Conservation (phyloP, 1,140 invertebrate species). For the Aphaenogaster floridana region DNA sequence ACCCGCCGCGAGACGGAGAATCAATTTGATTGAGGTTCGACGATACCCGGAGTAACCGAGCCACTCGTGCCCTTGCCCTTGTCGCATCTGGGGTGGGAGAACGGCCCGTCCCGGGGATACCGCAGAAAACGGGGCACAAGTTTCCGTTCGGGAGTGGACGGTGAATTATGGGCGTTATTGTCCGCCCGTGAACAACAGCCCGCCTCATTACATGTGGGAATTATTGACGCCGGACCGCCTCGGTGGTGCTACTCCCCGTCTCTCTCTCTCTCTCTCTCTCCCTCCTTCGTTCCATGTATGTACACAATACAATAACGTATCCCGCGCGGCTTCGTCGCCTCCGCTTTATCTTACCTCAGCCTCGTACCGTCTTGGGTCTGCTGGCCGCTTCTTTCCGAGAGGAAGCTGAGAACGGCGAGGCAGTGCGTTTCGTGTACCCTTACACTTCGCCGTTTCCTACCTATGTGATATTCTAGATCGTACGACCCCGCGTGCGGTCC, state of each 20-base stretch:
- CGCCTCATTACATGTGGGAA: conserved; percentile 79
- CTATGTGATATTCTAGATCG: conserved; percentile 48
- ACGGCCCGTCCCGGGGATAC: conserved; percentile 40
- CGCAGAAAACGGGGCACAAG: conserved; percentile 69
- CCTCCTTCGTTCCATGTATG: neutral
- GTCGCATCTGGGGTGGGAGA: neutral
- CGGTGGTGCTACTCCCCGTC: conserved; percentile 61
- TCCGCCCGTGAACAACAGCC: conserved; percentile 80
- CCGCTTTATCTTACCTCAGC: conserved; percentile 31
- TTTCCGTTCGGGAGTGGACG: conserved; percentile 72
- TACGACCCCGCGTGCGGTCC: neutral
- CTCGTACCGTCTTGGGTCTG: neutral
- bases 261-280: conserved; percentile 1
- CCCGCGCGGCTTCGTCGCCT: conserved; percentile 36
- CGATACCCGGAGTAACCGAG: neutral
- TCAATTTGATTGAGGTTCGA: conserved; percentile 64
- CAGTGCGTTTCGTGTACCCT: conserved; percentile 20
- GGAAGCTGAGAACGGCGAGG: neutral
- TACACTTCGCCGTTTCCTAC: conserved; percentile 16
- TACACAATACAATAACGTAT: conserved; percentile 21
- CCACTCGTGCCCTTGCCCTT: conserved; percentile 35
- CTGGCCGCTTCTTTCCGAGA: conserved; percentile 32
- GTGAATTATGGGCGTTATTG: conserved; percentile 84
- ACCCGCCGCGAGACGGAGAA: conserved; percentile 4
- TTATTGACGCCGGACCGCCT: conserved; percentile 79